Evolutionary conservation across 2,797 vertebrate species (phyloP), one percentile per base, ranked within the genome.

Genomic region (Thripadectes ignobilis): DNA sequence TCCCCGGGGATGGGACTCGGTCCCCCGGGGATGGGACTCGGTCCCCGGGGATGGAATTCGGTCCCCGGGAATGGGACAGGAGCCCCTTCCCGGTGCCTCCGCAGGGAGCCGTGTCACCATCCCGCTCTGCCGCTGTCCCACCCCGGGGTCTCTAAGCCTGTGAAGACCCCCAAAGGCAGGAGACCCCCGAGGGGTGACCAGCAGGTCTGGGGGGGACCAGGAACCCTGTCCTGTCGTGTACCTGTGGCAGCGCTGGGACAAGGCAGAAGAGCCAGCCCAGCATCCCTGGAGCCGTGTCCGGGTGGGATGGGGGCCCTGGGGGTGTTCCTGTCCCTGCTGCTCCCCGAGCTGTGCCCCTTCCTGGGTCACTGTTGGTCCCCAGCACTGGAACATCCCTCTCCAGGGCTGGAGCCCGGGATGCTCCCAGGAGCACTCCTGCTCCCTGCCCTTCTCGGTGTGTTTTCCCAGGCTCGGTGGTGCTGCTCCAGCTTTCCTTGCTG

Each of bases 381-480:
- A 6, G n/a, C 29, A 0, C 26, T 2, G 27, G 8, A 16, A 48
- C 43, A 29, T 38, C 41, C 19, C 63, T 13, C 7, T 24, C n/a
- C 52, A 0, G 22, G 14, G 38, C 13, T 1, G 0, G 8, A 14
- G 55, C 46, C 9, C 0, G 6, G 51, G 81, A 34, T 20, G 63
- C 30, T 85, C 75, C 43, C 3, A 1, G 77, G 14, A 22, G 38
- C 27, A 0, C 24, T 1, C 21, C 68, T 12, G 63, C 76, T 79
- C 68, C 73, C 57, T 12, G 4, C 38, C 54, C 73, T 1, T 16
- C 71, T 49, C 79, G 0, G 0, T 0, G 3, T 0, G 2, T 2
- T 27, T 15, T 23, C 57, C 87, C 3, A 0, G 14, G 46, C 10
- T 2, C 27, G 4, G 49, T 4, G 49, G 22, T 4, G 39, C 73